These are phyloP conservation scores for Patella pellucida DNA, from an alignment of 2,888 invertebrate genomes.

Conservation along the genomic window DNA sequence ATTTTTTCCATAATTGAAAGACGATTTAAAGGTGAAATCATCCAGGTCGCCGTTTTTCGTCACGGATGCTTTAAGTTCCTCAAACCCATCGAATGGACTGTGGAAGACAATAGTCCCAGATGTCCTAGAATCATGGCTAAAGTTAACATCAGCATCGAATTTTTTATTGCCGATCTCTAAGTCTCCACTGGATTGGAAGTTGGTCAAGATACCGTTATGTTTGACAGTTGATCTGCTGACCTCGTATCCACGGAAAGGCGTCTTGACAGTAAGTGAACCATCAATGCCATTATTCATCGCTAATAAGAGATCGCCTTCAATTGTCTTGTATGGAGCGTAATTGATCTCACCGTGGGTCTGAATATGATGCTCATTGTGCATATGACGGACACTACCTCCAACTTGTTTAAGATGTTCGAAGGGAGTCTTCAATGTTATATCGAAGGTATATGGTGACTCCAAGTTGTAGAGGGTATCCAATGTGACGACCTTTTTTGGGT, in stretches of 20 bases:
- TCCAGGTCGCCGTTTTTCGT: not conserved
- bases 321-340: not conserved
- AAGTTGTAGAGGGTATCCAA: slow-evolving; percentile 38
- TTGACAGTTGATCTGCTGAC: slow-evolving; percentile 7
- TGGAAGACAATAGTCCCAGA: slow-evolving; percentile 9
- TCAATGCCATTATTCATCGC: slow-evolving; percentile 3
- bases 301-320: not conserved
- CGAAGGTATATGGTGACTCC: slow-evolving; percentile 29
- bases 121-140: slow-evolving; percentile 12
- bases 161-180: slow-evolving; percentile 17
- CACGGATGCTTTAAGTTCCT: slow-evolving; percentile 32
- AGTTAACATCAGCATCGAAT: slow-evolving; percentile 18
- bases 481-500: slow-evolving; percentile 41
- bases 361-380: slow-evolving; percentile 33
- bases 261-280: slow-evolving; percentile 32
- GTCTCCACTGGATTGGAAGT: slow-evolving; percentile 20
- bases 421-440: slow-evolving; percentile 40
- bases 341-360: slow-evolving; percentile 34
- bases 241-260: slow-evolving; percentile 32
- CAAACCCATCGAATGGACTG: slow-evolving; percentile 29
- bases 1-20: not conserved
- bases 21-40: not conserved
- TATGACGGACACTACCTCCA: slow-evolving; percentile 35
- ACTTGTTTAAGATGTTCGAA: slow-evolving; percentile 38
- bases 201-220: slow-evolving; percentile 12